Percentiles rank a stretch among this genome's conserved stretches.
Conservation (phyloP, 2,113 vertebrate genomes). For the Podarcis raffonei region DNA sequence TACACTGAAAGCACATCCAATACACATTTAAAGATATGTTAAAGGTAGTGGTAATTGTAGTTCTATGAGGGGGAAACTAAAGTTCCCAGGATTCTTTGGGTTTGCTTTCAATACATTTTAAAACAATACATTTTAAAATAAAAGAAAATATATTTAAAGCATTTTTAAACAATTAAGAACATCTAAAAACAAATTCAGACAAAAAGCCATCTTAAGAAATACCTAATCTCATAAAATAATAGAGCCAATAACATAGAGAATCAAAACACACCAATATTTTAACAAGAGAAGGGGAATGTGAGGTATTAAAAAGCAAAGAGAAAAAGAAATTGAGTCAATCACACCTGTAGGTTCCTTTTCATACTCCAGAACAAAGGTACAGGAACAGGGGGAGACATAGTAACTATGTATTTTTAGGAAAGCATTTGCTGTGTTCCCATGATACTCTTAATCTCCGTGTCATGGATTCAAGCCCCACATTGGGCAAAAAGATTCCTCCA, state of each 20-base stretch:
- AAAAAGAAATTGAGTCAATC: constrained; percentile 20
- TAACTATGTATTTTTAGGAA: constrained; percentile 9
- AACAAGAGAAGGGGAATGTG: not conserved
- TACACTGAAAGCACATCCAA: no score
- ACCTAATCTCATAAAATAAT: not conserved
- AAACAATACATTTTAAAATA: no score
- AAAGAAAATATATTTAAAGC: no score
- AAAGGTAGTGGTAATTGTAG: no score
- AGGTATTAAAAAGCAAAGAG: constrained; percentile 16
- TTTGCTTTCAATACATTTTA: no score
- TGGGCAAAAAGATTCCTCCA: no score
- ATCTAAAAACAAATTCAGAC: not conserved
- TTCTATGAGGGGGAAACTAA: no score
- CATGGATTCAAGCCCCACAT: no score
- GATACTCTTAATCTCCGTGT: rapidly evolving
- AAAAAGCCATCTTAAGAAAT: not conserved
- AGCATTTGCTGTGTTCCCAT: not conserved
- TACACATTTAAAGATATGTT: no score
- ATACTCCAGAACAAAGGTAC: constrained; percentile 8
- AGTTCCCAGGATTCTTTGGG: no score
- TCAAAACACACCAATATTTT: constrained; percentile 35
- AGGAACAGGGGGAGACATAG: not conserved
- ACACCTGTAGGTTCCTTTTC: not conserved
- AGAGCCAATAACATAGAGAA: constrained; percentile 2
- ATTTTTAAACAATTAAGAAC: no score